Evolutionary conservation across 2,888 invertebrate species (phyloP).

Genomic region (Drosophila suboccidentalis): DNA sequence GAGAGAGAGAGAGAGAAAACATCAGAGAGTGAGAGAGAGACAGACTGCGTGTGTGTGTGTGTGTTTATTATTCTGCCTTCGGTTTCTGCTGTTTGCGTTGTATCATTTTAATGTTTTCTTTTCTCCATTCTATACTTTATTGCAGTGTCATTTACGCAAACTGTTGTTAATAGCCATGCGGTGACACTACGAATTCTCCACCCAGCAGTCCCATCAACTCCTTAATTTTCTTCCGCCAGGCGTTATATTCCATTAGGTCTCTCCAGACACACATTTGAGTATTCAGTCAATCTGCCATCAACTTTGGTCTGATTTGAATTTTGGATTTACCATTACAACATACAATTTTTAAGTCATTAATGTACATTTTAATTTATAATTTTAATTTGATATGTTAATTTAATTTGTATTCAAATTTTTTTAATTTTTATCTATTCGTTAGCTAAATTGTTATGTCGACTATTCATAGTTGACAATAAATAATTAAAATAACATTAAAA

Average conservation of each 20-base stretch:
- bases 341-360: not conserved
- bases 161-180: slow-evolving; percentile 76
- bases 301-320: not conserved
- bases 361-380: no score
- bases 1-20: not conserved
- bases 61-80: not conserved
- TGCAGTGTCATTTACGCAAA: slow-evolving; percentile 78
- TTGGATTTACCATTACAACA: not conserved
- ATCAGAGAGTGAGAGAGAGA: not conserved
- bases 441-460: no score
- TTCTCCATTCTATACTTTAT: slow-evolving; percentile 60
- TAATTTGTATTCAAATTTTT: no score
- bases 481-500: no score
- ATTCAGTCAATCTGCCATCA: not conserved
- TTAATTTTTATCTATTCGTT: no score
- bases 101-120: slow-evolving; percentile 65
- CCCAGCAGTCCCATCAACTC: not conserved
- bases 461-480: no score
- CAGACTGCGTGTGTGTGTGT: not conserved
- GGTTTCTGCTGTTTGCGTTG: slow-evolving; percentile 22
- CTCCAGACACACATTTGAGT: not conserved
- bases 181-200: slow-evolving; percentile 55
- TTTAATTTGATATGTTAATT: no score
- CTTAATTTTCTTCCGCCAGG: not conserved
- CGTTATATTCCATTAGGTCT: not conserved